Evolutionary conservation across 2,888 invertebrate species (phyloP), one percentile per base, ranked within the genome.

Genomic region (Petrophora chlorosata): DNA sequence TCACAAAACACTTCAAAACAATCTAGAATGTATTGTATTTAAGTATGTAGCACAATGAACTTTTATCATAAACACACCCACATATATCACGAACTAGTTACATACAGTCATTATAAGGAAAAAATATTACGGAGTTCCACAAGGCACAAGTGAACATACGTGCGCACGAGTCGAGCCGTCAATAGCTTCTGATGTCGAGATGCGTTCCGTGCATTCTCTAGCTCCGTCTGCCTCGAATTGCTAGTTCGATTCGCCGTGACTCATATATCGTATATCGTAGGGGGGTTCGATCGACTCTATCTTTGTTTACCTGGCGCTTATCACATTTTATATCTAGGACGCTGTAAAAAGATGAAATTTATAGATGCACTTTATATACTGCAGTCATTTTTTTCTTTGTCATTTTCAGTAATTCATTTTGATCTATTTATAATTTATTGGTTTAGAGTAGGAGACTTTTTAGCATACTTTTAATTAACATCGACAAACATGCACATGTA

Each of bases 151-250:
- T 61, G 19, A 26, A 10, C 10, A 42, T 60, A 70, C 79, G 76
- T 85, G 84, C 82, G 83, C 77, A 56, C 67, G 80, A 71, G 70
- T 71, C 62, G 75, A 64, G 66, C 64, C 69, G 57, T 65, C 63
- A 59, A 66, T 70, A 68, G 76, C 65, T 73, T 79, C 62, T 83
- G 80, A 58, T 61, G 52, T 28, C 10, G 10, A 19, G 7, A 23
- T 8, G 23, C 0, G 5, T 23, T 25, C 10, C 10, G 25, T 25
- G 13, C 28, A 19, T 45, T 54, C 48, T 53, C 52, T 47, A 44
- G 50, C 32, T 41, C 14, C 44, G 35, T 33, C 30, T 30, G 49
- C 51, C 47, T 66, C 57, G 68, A 65, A 19, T 48, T 39, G 39
- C 41, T 51, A 35, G 45, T 45, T 42, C 56, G 49, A 58, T 50